These are phyloP conservation scores for Ornithoptera priamus DNA, from an alignment of 2,888 invertebrate species.

Conservation along the genomic window DNA sequence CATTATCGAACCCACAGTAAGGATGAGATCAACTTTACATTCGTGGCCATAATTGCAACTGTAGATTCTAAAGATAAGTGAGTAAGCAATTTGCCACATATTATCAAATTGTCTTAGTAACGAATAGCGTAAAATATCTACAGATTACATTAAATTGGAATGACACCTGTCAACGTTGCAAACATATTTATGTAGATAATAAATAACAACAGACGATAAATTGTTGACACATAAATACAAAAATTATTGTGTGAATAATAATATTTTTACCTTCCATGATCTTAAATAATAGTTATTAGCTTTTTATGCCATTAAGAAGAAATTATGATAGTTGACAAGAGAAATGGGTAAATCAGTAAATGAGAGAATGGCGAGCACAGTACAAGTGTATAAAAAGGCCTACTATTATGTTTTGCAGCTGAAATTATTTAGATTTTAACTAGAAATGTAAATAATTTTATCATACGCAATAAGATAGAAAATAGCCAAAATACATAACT, in stretches of 20 bases:
- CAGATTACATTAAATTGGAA: constrained; percentile 31
- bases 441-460: too few species aligned
- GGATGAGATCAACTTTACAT: constrained; percentile 67
- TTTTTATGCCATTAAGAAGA: too few species aligned
- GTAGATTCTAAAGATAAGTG: constrained; percentile 63
- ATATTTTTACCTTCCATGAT: too few species aligned
- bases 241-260: neutral
- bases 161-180: constrained; percentile 33
- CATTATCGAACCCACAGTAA: constrained; percentile 60
- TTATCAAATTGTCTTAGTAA: constrained; percentile 38
- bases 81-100: constrained; percentile 77
- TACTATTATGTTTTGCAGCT: too few species aligned
- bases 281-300: too few species aligned
- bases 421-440: too few species aligned
- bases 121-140: constrained; percentile 19
- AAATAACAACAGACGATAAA: neutral
- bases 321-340: too few species aligned
- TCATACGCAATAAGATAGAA: too few species aligned
- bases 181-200: constrained; percentile 9
- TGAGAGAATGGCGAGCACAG: too few species aligned
- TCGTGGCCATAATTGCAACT: constrained; percentile 63
- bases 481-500: too few species aligned
- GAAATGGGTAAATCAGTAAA: too few species aligned
- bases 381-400: too few species aligned
- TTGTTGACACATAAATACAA: neutral